A percentile compares a stretch with the other conserved stretches of the same genome.
phyloP scores from a whole-genome alignment of 1,140 invertebrate species.

The Bombus consobrinus region DNA sequence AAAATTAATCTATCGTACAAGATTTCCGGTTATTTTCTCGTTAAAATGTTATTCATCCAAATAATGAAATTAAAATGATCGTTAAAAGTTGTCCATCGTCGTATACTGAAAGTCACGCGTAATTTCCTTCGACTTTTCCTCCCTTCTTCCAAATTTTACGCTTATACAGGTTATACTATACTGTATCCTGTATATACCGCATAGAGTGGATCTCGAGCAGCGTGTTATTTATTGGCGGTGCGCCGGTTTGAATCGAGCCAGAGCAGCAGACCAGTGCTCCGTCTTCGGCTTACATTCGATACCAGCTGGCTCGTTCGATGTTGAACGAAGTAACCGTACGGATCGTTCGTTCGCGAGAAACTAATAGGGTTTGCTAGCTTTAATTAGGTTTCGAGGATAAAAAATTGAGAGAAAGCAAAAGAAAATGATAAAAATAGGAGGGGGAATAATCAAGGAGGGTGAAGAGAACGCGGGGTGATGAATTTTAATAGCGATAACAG shows the following conservation, averaged over 20 bases:
- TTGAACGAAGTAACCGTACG: not conserved
- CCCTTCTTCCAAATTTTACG: not conserved
- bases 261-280: conserved; percentile 38
- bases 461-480: not conserved
- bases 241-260: conserved; percentile 58
- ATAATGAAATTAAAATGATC: too few relatives aligned
- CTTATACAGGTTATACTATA: conserved; percentile 40
- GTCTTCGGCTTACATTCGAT: conserved; percentile 49
- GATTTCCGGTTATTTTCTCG: too few relatives aligned
- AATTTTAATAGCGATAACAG: not conserved
- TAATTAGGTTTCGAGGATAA: conserved; percentile 12
- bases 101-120: too few relatives aligned
- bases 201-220: conserved; percentile 72
- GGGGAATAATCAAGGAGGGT: not conserved
- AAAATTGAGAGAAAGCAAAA: not conserved
- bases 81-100: not conserved
- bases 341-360: not conserved
- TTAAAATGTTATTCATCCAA: too few relatives aligned
- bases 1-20: too few relatives aligned
- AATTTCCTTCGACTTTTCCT: not conserved
- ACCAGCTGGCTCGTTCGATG: conserved; percentile 23
- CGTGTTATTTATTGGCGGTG: conserved; percentile 75
- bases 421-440: not conserved
- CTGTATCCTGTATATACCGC: conserved; percentile 54
- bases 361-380: not conserved